phyloP scores from a whole-genome alignment of 2,113 vertebrate genomes.

The Leptobrachium leishanense region DNA sequence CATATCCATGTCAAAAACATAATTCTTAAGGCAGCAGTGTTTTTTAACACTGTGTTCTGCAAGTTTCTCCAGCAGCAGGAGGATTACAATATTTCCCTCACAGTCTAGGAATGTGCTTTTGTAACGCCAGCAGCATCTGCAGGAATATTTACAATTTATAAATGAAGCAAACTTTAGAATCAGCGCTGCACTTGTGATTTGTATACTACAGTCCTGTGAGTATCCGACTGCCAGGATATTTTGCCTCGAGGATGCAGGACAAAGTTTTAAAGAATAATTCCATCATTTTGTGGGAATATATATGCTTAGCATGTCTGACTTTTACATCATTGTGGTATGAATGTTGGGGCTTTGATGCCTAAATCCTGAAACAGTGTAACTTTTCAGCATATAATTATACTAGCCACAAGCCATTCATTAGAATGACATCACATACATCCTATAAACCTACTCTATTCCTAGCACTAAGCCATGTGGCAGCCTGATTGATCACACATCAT shows the following conservation, averaged over 20 bases:
- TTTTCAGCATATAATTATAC: neutral
- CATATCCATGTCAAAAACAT: slow-evolving; percentile 13
- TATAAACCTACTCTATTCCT: neutral
- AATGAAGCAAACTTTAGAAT: slow-evolving; percentile 3
- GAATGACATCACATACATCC: neutral
- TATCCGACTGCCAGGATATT: neutral
- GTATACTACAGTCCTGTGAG: neutral
- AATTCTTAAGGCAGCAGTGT: slow-evolving; percentile 6
- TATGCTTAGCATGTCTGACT: neutral
- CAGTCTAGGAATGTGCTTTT: slow-evolving; percentile 25
- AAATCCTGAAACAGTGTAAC: neutral
- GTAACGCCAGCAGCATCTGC: slow-evolving; percentile 17
- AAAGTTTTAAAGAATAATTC: neutral
- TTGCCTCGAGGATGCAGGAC: neutral
- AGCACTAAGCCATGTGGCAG: no score
- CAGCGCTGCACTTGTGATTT: neutral
- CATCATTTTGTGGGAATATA: neutral
- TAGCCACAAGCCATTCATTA: neutral
- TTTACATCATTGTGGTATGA: neutral
- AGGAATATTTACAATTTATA: slow-evolving; percentile 13
- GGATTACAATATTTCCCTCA: slow-evolving; percentile 16
- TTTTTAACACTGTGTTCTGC: neutral
- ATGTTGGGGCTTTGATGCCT: neutral
- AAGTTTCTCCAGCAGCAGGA: neutral
- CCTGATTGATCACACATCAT: no score